Conservation (phyloP, 2,113 vertebrate genomes). For the Xiphophorus hellerii region DNA sequence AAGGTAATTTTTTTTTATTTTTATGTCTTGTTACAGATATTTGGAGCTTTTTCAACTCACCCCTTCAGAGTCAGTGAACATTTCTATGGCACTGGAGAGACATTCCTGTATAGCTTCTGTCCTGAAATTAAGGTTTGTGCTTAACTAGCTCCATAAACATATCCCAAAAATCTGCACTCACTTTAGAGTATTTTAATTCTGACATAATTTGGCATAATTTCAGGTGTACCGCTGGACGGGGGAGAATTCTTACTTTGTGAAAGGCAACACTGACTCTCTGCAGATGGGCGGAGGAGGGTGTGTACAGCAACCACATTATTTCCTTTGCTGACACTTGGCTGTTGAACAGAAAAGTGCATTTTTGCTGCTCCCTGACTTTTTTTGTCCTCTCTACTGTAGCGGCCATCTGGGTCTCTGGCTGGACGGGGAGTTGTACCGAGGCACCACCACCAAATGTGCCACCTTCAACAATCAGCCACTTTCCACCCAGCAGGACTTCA, state of each 20-base stretch:
- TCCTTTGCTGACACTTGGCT: background rate
- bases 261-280: slow-evolving; percentile 92
- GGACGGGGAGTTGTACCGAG: slow-evolving; percentile 93
- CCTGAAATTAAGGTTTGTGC: slow-evolving; percentile 90
- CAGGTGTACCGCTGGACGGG: slow-evolving; percentile 97
- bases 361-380: background rate
- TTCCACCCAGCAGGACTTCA: slow-evolving; percentile 94
- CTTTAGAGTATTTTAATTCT: background rate
- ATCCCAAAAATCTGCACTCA: background rate
- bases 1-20: background rate
- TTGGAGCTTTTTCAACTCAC: slow-evolving; percentile 94
- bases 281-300: slow-evolving; percentile 97
- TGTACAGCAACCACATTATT: slow-evolving; percentile 42
- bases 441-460: slow-evolving; percentile 91
- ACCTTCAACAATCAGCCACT: slow-evolving; percentile 97
- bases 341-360: background rate
- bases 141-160: background rate
- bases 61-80: slow-evolving; percentile 96
- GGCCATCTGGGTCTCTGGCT: slow-evolving; percentile 96
- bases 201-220: slow-evolving; percentile 11
- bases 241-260: slow-evolving; percentile 98
- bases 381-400: slow-evolving; percentile 64
- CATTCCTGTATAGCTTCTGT: slow-evolving; percentile 95
- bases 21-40: slow-evolving; percentile 81
- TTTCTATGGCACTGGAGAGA: slow-evolving; percentile 97